These are phyloP conservation scores for Benitochromis conjunctus DNA, from an alignment of 2,113 vertebrate genomes.

Conservation along the genomic window DNA sequence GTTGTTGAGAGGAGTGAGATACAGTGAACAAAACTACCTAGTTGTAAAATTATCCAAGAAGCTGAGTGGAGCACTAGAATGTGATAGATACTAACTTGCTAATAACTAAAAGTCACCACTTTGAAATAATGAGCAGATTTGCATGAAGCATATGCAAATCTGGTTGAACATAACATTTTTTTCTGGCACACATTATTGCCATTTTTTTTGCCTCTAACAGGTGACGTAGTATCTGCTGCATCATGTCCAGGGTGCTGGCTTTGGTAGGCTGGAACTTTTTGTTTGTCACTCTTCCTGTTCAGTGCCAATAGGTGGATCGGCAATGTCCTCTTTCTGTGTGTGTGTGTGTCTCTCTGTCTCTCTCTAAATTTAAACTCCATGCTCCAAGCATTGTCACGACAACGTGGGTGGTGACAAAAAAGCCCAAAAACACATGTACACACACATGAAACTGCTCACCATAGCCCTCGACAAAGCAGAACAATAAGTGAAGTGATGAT, in stretches of 20 bases:
- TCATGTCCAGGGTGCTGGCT: neutral
- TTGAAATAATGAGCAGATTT: neutral
- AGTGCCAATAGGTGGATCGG: slow-evolving; percentile 1
- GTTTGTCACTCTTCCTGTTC: neutral
- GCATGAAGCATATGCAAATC: neutral
- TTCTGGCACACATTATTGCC: neutral
- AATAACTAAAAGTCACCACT: neutral
- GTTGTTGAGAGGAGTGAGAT: neutral
- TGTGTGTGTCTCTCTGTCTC: neutral
- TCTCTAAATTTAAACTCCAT: slow-evolving; percentile 33
- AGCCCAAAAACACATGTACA: neutral
- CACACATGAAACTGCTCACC: neutral
- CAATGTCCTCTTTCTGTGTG: neutral
- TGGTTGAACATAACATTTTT: neutral
- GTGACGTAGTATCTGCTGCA: neutral
- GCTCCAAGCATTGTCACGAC: slow-evolving; percentile 31
- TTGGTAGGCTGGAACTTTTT: neutral
- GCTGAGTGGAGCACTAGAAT: neutral
- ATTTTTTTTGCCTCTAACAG: neutral
- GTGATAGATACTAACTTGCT: neutral
- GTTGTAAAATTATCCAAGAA: neutral
- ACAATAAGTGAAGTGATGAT: slow-evolving; percentile 24
- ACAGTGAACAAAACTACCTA: neutral
- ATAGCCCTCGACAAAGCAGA: neutral
- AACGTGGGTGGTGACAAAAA: slow-evolving; percentile 6